Evolutionary conservation across 1,140 invertebrate genomes (phyloP).

Genomic region (Drosophila yakuba): DNA sequence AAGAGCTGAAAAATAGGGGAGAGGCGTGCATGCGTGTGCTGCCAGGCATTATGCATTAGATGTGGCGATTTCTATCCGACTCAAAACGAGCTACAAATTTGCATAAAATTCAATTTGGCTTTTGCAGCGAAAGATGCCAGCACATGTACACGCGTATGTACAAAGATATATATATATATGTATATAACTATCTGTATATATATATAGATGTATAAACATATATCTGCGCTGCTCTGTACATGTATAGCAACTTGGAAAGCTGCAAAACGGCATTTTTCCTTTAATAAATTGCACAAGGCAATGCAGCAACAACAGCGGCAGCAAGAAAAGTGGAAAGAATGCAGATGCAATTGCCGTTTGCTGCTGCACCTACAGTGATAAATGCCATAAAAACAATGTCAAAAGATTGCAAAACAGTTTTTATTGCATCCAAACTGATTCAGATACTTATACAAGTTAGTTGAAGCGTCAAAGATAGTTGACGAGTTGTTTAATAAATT

Average conservation of each 20-base stretch:
- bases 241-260: conserved; percentile 78
- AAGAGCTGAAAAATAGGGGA: conserved; percentile 3
- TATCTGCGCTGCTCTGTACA: conserved; percentile 16
- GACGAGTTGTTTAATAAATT: neutral
- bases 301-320: conserved; percentile 57
- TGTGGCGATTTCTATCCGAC: conserved; percentile 72
- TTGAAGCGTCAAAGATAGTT: neutral
- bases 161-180: conserved; percentile 12
- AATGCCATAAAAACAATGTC: conserved; percentile 14
- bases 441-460: too few species aligned
- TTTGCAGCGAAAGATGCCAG: conserved; percentile 64
- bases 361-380: conserved; percentile 50
- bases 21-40: conserved; percentile 26
- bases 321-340: conserved; percentile 59
- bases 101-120: conserved; percentile 81
- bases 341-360: conserved; percentile 62
- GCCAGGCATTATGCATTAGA: conserved; percentile 77
- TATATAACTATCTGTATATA: conserved; percentile 3
- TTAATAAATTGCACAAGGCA: conserved; percentile 83
- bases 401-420: neutral
- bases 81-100: conserved; percentile 71
- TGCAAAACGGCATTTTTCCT: conserved; percentile 83
- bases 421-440: neutral
- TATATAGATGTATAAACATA: neutral
- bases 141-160: conserved; percentile 16